These are phyloP conservation scores for Burhinus oedicnemus DNA, from an alignment of 2,113 vertebrate species.

Conservation along the genomic window DNA sequence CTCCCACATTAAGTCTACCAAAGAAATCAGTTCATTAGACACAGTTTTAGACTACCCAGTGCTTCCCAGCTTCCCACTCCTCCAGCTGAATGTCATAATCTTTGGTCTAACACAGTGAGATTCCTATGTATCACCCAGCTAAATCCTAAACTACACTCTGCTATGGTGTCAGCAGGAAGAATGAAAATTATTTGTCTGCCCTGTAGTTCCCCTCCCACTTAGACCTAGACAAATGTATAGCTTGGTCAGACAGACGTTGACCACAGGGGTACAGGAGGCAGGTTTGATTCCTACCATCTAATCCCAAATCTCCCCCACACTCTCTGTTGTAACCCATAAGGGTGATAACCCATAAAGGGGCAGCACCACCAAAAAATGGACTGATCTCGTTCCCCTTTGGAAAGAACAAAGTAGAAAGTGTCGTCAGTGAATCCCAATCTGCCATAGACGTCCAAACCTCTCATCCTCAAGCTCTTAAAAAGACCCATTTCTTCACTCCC, in stretches of 20 bases:
- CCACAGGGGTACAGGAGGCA: not conserved
- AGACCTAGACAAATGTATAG: not conserved
- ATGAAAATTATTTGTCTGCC: not conserved
- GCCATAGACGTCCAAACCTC: not conserved
- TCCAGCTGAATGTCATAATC: not conserved
- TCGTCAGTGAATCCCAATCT: not conserved
- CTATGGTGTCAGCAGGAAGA: not conserved
- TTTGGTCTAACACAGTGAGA: not conserved
- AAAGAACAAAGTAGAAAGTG: not conserved
- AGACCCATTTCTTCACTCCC: not conserved
- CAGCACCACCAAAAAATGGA: not conserved
- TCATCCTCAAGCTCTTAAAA: not conserved
- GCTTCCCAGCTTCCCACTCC: not conserved
- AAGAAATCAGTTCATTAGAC: not conserved
- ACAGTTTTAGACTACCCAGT: not conserved
- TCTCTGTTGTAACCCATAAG: not conserved
- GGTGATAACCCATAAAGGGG: not conserved
- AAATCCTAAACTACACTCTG: not conserved
- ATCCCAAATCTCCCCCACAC: not conserved
- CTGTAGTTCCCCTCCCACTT: not conserved
- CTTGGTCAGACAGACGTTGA: not conserved
- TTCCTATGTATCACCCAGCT: not conserved
- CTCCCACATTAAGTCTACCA: not conserved
- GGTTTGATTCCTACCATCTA: not conserved
- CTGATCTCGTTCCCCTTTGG: not conserved